Percentiles rank a stretch among this genome's conserved stretches.
These are phyloP conservation scores for Thaumatotibia leucotreta DNA, from an alignment of 1,140 invertebrate species.

Conservation along the genomic window DNA sequence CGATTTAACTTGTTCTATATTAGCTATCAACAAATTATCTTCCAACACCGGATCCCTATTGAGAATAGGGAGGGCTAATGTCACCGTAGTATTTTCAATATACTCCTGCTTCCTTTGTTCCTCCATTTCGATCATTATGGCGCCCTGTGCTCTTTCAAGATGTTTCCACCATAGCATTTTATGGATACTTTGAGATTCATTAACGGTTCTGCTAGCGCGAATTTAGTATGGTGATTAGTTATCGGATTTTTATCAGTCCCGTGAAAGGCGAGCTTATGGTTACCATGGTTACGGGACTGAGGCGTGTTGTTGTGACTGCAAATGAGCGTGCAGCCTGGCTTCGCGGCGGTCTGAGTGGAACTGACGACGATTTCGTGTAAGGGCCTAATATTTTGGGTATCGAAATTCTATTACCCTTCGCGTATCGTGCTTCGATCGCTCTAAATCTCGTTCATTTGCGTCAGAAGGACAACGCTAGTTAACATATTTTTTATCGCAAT, in stretches of 20 bases:
- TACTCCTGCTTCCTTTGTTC: slow-evolving; percentile 48
- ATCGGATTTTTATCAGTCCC: slow-evolving; percentile 25
- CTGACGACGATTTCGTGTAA: slow-evolving; percentile 54
- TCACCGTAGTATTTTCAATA: slow-evolving; percentile 51
- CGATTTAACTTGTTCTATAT: slow-evolving; percentile 76
- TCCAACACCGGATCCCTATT: slow-evolving; percentile 54
- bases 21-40: slow-evolving; percentile 60
- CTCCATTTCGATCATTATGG: slow-evolving; percentile 62
- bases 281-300: slow-evolving; percentile 53
- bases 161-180: slow-evolving; percentile 74
- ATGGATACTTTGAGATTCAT: slow-evolving; percentile 14
- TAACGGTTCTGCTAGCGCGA: not conserved
- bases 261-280: slow-evolving; percentile 27
- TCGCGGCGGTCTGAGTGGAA: slow-evolving; percentile 50
- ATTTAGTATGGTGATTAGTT: not conserved
- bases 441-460: slow-evolving; percentile 56
- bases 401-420: slow-evolving; percentile 48
- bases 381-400: slow-evolving; percentile 46
- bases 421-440: slow-evolving; percentile 47
- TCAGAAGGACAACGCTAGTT: slow-evolving; percentile 32
- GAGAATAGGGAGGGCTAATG: slow-evolving; percentile 47
- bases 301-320: slow-evolving; percentile 6
- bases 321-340: slow-evolving; percentile 30
- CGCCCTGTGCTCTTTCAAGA: slow-evolving; percentile 49
- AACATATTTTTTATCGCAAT: slow-evolving; percentile 25